Evolutionary conservation across 2,888 invertebrate species (phyloP), one percentile per base, ranked within the genome.

Genomic region (Agonopterix alstromeriana): DNA sequence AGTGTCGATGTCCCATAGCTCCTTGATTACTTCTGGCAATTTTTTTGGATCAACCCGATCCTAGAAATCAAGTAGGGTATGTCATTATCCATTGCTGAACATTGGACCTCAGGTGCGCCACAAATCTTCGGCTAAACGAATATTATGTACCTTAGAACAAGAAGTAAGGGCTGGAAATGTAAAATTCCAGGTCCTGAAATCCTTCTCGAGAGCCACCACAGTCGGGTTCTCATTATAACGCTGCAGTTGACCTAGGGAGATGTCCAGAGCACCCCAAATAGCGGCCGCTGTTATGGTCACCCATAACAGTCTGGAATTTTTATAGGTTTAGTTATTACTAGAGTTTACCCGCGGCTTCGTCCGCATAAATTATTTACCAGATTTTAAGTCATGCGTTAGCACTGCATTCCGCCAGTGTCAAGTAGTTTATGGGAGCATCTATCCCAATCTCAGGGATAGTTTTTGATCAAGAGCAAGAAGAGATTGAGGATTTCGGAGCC

Each of bases 121-220:
- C 1, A 14, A 14, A 14, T 2, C 14, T 14, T 17, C 3, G n/a
- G 17, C 17, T 17, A 17, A 5, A 38, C 2, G 38, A 38, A n/a
- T n/a, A 27, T 27, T 27, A 27, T 27, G 27, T 27, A 27, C 79
- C 55, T 71, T 57, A 50, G 85, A 79, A 60, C 92, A 92, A 40
- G 85, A 84, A 0, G 92, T 92, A 3, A 90, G 70, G 0, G 90
- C 90, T 0, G 92, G 91, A 56, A 92, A 79, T 10, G 85, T 84
- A 66, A 90, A 91, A 46, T 81, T 73, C 92, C 92, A 93, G 40
- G 90, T 88, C 43, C 92, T 69, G 67, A 86, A 92, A 73, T 92
- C 91, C 55, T 92, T 92, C 60, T 92, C 90, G 53, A 92, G 66
- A 0, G 92, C 90, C 8, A 92, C 90, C 4, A 93, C 92, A 0